A percentile compares a stretch with the other conserved stretches of the same genome.
These are phyloP conservation scores for Perccottus glenii DNA, from an alignment of 2,113 vertebrate species.

Conservation along the genomic window DNA sequence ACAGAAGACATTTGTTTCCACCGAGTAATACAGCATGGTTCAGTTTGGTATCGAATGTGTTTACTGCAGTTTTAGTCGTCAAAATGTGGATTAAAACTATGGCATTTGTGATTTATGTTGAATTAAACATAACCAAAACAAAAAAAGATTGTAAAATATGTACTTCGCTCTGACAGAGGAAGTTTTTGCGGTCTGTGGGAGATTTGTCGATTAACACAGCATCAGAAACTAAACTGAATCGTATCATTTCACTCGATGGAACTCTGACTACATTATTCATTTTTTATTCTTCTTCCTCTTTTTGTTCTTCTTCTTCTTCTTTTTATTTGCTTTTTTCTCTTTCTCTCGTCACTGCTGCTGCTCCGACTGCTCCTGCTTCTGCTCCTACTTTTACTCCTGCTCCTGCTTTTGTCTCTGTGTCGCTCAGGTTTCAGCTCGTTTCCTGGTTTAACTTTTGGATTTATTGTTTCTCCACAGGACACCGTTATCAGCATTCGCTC, in stretches of 20 bases:
- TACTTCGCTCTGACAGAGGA: too few relatives aligned
- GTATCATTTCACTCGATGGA: not conserved
- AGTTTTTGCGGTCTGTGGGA: too few relatives aligned
- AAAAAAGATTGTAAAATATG: too few relatives aligned
- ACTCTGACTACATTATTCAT: not conserved
- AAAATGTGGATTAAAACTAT: too few relatives aligned
- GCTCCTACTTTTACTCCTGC: slow-evolving; percentile 1
- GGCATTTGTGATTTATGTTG: too few relatives aligned
- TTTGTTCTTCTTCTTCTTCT: not conserved
- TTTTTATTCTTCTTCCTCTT: slow-evolving; percentile 2
- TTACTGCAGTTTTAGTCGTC: not conserved
- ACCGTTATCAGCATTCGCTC: slow-evolving; percentile 68
- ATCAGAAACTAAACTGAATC: slow-evolving; percentile 5
- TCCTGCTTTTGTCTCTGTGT: slow-evolving; percentile 1
- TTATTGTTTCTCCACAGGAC: slow-evolving; percentile 22
- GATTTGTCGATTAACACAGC: too few relatives aligned
- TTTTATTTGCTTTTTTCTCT: not conserved
- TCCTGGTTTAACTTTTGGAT: slow-evolving; percentile 25
- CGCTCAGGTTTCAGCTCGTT: not conserved
- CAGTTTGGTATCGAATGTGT: too few relatives aligned
- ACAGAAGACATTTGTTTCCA: not conserved
- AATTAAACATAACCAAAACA: too few relatives aligned
- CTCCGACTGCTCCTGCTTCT: not conserved
- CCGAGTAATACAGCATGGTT: not conserved
- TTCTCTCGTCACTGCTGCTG: slow-evolving; percentile 14